These are phyloP conservation scores for Oenanthe melanoleuca DNA, from an alignment of 2,113 vertebrate genomes.

Conservation along the genomic window DNA sequence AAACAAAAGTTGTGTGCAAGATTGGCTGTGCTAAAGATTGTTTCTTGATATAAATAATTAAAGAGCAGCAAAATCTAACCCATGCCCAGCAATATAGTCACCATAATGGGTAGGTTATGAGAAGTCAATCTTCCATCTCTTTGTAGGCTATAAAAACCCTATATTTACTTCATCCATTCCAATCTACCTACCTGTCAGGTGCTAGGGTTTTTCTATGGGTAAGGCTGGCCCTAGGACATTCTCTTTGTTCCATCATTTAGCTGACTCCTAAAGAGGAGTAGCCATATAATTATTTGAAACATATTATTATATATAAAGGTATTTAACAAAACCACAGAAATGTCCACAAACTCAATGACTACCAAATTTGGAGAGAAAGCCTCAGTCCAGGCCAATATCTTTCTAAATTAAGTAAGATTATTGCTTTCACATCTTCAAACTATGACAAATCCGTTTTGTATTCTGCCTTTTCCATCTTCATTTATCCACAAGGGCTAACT, in stretches of 20 bases:
- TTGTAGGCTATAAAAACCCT: background rate
- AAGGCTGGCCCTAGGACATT: background rate
- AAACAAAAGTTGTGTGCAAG: background rate
- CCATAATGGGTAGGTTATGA: accelerated
- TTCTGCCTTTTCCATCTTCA: background rate
- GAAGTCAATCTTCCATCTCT: background rate
- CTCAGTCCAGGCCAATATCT: background rate
- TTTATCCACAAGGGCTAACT: background rate
- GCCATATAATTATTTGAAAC: background rate
- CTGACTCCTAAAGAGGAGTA: background rate
- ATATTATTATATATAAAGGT: background rate
- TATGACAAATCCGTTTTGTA: background rate
- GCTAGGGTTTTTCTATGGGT: background rate
- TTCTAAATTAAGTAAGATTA: background rate
- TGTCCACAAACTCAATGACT: background rate
- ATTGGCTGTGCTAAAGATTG: background rate
- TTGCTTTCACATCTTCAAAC: background rate
- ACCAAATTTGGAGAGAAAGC: background rate
- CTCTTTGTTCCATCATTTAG: background rate
- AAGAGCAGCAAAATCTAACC: background rate
- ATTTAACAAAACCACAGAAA: background rate
- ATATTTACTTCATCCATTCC: background rate
- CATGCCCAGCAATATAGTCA: background rate
- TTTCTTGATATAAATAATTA: background rate
- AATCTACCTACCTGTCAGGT: background rate